phyloP scores from a whole-genome alignment of 2,797 vertebrate genomes.

The Parauchenoglanis ngamensis region DNA sequence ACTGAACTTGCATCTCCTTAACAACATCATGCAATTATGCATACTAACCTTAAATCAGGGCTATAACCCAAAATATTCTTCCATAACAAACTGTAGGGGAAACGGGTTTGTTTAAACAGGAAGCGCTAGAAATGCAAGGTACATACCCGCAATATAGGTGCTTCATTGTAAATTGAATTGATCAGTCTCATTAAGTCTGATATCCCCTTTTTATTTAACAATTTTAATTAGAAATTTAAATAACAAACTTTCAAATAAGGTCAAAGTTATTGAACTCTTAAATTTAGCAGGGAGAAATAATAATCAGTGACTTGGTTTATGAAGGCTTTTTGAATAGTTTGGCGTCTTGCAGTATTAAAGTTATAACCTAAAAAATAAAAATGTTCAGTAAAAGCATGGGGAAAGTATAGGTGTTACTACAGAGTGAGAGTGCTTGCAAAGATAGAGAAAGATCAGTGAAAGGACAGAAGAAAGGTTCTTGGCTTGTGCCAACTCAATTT shows the following conservation, averaged over 20 bases:
- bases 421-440: neutral
- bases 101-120: neutral
- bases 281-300: neutral
- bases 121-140: neutral
- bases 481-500: neutral
- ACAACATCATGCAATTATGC: constrained; percentile 10
- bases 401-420: neutral
- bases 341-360: neutral
- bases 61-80: neutral
- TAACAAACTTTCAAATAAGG: neutral
- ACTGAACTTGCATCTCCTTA: neutral
- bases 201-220: neutral
- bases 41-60: constrained; percentile 39
- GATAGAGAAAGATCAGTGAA: neutral
- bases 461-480: neutral
- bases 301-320: neutral
- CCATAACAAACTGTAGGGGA: neutral
- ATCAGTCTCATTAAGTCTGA: neutral
- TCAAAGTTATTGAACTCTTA: neutral
- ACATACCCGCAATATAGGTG: neutral
- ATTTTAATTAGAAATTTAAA: neutral
- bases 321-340: neutral
- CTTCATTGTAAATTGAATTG: neutral
- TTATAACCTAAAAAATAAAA: neutral
- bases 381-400: neutral